Percentiles rank a stretch among this genome's conserved stretches.
phyloP scores from a whole-genome alignment of 2,797 vertebrate species.

The Takifugu rubripes region DNA sequence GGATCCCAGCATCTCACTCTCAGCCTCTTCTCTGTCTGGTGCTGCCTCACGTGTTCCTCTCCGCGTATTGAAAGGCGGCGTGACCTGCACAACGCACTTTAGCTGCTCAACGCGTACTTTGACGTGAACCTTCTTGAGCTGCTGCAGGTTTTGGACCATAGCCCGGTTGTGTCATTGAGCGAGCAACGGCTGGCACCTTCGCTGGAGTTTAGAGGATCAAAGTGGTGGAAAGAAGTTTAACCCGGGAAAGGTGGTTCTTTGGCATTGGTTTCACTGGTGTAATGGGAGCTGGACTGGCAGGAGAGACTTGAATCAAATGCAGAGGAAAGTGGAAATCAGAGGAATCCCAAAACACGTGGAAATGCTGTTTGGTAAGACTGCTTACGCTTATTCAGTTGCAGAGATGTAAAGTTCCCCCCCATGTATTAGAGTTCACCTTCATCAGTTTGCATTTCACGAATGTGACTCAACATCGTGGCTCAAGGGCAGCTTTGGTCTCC shows the following conservation, averaged over 20 bases:
- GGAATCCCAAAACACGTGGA: slow-evolving; percentile 48
- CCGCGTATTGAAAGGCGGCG: slow-evolving; percentile 51
- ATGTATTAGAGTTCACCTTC: not conserved
- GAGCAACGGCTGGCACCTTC: slow-evolving; percentile 36
- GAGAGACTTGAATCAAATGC: slow-evolving; percentile 31
- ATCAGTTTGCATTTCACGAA: not conserved
- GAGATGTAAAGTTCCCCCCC: not conserved
- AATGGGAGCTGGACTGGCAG: slow-evolving; percentile 44
- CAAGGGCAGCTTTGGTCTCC: slow-evolving; percentile 54
- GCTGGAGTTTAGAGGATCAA: slow-evolving; percentile 24
- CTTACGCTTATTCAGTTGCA: slow-evolving; percentile 23
- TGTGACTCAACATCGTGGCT: slow-evolving; percentile 44
- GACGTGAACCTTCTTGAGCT: not conserved
- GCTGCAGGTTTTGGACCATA: slow-evolving; percentile 41
- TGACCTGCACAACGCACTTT: slow-evolving; percentile 51
- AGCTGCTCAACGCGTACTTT: slow-evolving; percentile 16
- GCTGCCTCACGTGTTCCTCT: slow-evolving; percentile 14
- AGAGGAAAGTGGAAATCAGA: slow-evolving; percentile 30
- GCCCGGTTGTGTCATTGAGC: slow-evolving; percentile 56
- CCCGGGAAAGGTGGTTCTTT: slow-evolving; percentile 24
- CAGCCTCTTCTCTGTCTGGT: slow-evolving; percentile 29
- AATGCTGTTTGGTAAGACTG: slow-evolving; percentile 70
- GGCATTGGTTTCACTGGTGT: slow-evolving; percentile 46
- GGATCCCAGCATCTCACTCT: slow-evolving; percentile 40
- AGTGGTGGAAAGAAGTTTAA: slow-evolving; percentile 15